phyloP scores from a whole-genome alignment of 2,888 invertebrate genomes.

The Mythimna impura region DNA sequence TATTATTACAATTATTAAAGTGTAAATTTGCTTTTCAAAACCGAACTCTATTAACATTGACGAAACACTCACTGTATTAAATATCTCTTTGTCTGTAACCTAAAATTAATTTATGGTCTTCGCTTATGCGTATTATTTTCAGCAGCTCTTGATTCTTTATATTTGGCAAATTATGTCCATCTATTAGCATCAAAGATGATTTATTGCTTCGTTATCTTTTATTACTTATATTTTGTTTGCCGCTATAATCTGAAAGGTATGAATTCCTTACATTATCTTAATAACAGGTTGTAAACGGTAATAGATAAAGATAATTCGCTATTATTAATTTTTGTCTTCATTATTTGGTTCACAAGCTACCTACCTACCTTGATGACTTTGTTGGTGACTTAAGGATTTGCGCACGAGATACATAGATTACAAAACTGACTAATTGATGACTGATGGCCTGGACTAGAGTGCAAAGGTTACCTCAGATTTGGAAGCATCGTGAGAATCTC shows the following conservation, averaged over 20 bases:
- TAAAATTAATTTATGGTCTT: neutral
- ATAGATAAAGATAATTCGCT: constrained; percentile 8
- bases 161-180: neutral
- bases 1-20: neutral
- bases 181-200: neutral
- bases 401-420: neutral
- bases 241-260: constrained; percentile 21
- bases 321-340: constrained; percentile 9
- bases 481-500: too few relatives aligned
- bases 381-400: neutral
- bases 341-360: neutral
- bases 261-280: constrained; percentile 34
- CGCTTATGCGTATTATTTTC: neutral
- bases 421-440: neutral
- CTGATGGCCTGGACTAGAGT: neutral
- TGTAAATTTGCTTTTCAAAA: neutral
- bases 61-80: neutral
- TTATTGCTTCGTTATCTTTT: constrained; percentile 17
- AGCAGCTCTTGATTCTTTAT: neutral
- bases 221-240: constrained; percentile 25
- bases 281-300: constrained; percentile 27
- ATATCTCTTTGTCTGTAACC: neutral
- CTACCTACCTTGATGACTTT: neutral
- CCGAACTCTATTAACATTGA: neutral
- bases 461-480: neutral